phyloP scores from a whole-genome alignment of 2,888 invertebrate genomes.

The Cantharis rustica region DNA sequence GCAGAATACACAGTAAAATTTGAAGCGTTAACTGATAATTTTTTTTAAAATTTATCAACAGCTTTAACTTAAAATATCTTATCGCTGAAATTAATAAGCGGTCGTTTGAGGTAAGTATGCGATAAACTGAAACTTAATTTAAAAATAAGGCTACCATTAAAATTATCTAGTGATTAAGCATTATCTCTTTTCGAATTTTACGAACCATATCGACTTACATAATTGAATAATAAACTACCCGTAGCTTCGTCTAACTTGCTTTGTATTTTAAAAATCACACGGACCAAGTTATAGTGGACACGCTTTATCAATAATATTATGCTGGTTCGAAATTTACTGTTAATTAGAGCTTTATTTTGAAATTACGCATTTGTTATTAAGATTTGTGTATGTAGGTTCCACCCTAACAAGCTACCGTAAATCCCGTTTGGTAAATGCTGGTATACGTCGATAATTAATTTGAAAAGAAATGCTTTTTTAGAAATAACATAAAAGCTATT shows the following conservation, averaged over 20 bases:
- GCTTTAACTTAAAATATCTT: neutral
- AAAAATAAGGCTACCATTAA: neutral
- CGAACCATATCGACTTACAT: neutral
- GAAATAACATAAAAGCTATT: neutral
- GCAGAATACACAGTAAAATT: neutral
- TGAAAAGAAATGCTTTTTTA: neutral
- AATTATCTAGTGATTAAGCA: neutral
- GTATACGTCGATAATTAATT: conserved; percentile 1
- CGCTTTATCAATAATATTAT: conserved; percentile 10
- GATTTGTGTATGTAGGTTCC: conserved; percentile 3
- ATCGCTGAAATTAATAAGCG: neutral
- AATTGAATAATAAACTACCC: conserved; percentile 3
- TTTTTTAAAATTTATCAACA: neutral
- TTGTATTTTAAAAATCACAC: conserved; percentile 3
- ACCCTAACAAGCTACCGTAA: neutral
- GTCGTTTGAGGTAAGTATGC: neutral
- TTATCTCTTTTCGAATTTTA: neutral
- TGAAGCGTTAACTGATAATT: neutral
- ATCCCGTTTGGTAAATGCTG: neutral
- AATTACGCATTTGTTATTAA: neutral
- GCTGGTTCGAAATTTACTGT: conserved; percentile 3
- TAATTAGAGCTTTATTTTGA: conserved; percentile 1
- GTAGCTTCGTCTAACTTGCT: neutral
- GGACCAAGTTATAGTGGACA: conserved; percentile 5
- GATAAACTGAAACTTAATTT: neutral